phyloP scores from a whole-genome alignment of 1,140 invertebrate species.

The Coboldia fuscipes region DNA sequence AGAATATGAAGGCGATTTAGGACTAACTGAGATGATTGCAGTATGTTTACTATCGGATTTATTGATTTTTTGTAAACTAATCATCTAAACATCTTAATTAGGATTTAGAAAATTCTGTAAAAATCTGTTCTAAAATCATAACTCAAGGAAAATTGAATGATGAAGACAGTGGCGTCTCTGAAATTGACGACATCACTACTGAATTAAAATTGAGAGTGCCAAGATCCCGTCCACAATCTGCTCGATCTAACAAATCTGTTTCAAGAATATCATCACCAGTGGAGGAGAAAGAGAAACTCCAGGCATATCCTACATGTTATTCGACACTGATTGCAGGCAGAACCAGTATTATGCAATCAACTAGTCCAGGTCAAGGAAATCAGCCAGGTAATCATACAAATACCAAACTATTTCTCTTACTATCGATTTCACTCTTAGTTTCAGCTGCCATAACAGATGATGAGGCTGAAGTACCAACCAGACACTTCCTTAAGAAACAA shows the following conservation, averaged over 20 bases:
- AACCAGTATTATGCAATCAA: constrained; percentile 13
- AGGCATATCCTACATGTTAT: constrained; percentile 19
- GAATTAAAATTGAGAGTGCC: not conserved
- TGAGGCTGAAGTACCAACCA: constrained; percentile 61
- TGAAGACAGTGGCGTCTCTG: not conserved
- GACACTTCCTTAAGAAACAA: constrained; percentile 55
- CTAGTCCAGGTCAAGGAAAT: constrained; percentile 16
- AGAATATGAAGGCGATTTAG: too few relatives aligned
- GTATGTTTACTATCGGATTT: too few relatives aligned
- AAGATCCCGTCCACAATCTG: constrained; percentile 4
- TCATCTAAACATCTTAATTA: too few relatives aligned
- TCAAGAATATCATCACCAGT: not conserved
- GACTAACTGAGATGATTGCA: too few relatives aligned
- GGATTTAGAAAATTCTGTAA: too few relatives aligned
- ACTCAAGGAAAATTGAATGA: too few relatives aligned
- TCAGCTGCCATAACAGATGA: constrained; percentile 39
- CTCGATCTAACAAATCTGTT: constrained; percentile 4
- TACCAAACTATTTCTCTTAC: not conserved
- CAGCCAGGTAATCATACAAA: constrained; percentile 10
- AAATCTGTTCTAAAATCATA: too few relatives aligned
- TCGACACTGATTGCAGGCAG: constrained; percentile 18
- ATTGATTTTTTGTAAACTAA: too few relatives aligned
- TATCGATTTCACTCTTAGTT: constrained; percentile 3
- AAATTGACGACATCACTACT: constrained; percentile 9
- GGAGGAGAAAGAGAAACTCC: constrained; percentile 12